Evolutionary conservation across 1,140 invertebrate genomes (phyloP), one percentile per base, ranked within the genome.

Genomic region (Pollicipes pollicipes): DNA sequence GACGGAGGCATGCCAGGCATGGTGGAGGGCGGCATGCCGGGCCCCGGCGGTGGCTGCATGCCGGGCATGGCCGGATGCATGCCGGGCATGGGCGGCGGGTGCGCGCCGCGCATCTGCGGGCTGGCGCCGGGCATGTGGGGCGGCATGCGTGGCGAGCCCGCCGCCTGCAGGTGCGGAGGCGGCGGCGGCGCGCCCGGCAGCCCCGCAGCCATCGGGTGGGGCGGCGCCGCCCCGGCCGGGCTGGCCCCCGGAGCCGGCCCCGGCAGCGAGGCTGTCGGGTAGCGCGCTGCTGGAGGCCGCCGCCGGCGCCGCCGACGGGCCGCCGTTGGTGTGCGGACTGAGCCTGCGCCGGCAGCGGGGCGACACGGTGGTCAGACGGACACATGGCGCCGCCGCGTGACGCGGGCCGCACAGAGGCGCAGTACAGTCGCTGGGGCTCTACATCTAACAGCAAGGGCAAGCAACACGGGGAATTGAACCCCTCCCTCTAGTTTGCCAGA

Each of bases 71-170:
- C 29, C 63, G 31, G 30, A 29, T 3, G 30, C 68, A 28, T 68
- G n/a, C 1, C 70, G 16, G 28, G 70, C 30, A 27, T 63, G 64
- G 8, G 71, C 1, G 30, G 27, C 24, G 69, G 73, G n/a, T 72
- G 70, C 67, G 72, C 71, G 68, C 75, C 76, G 27, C 75, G 74
- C 64, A 16, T 35, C 35, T 8, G 63, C n/a, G 70, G 32, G n/a
- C 58, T 58, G 30, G 35, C 35, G n/a, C 32, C 69, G 24, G 24
- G 3, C 68, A 68, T 68, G 26, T 68, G 21, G 26, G 68, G 68
- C 31, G 63, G 66, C 30, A 67, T 70, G 16, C 32, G 31, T 17
- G 31, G 29, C 13, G 72, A 30, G 64, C 68, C 30, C 13, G 24
- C 63, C n/a, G n/a, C n/a, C n/a, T n/a, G n/a, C n/a, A n/a, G n/a